Percentiles rank a stretch among this genome's conserved stretches.
These are phyloP conservation scores for Eupithecia inturbata DNA, from an alignment of 2,888 invertebrate species.

Conservation along the genomic window DNA sequence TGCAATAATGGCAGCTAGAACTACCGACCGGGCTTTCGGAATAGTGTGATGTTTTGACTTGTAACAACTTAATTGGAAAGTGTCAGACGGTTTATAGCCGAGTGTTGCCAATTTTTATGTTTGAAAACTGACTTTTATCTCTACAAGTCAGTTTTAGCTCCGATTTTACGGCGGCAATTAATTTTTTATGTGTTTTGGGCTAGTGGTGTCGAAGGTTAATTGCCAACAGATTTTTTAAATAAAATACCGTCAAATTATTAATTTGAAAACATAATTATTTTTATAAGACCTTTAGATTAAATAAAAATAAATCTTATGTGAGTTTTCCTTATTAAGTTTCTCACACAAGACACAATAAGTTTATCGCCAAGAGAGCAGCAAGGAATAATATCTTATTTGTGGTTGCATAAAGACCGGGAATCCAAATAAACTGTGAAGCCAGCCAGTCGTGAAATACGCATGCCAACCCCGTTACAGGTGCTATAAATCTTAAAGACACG, in stretches of 20 bases:
- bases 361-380: neutral
- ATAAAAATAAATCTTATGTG: neutral
- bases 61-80: constrained; percentile 33
- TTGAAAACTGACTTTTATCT: constrained; percentile 18
- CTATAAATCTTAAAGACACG: constrained; percentile 47
- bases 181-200: constrained; percentile 20
- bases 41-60: constrained; percentile 38
- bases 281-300: constrained; percentile 3
- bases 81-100: constrained; percentile 22
- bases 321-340: neutral
- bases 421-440: constrained; percentile 20
- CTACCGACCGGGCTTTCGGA: constrained; percentile 18
- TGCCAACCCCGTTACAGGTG: constrained; percentile 42
- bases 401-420: constrained; percentile 9
- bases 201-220: constrained; percentile 16
- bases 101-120: constrained; percentile 30
- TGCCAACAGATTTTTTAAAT: constrained; percentile 10
- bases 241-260: constrained; percentile 5
- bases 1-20: neutral
- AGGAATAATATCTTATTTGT: constrained; percentile 15
- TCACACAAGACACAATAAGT: neutral
- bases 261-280: constrained; percentile 3
- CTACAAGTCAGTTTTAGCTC: constrained; percentile 7
- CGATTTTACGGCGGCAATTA: constrained; percentile 18
- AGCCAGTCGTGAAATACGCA: constrained; percentile 43